Base-by-base conservation (phyloP, 2,888 invertebrate species). In the Sinopyrophorus schimmeli region DNA sequence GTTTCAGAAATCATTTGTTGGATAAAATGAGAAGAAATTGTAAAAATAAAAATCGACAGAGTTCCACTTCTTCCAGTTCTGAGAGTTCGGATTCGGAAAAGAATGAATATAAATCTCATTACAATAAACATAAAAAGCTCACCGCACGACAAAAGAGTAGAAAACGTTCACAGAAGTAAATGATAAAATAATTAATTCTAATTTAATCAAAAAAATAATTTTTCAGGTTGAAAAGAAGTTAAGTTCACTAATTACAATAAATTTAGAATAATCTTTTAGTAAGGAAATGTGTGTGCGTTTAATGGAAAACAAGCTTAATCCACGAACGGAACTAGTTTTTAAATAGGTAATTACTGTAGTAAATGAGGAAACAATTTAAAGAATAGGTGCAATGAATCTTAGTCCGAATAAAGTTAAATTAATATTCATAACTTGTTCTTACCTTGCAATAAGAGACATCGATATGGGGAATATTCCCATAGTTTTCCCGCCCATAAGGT, bases 1-100 rank as follows among this genome's bases (percentile, higher is more conserved):
- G 90, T 73, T 93, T 91, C 73, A 76, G 94, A 10, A 80, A 86
- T 62, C 91, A 91, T 70, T 80, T 94, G 37, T 80, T 93, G 56
- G 83, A 86, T 71, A 62, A 54, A 40, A 30, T 54, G 31, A 59
- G 49, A 17, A 54, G 51, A 2, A 21, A 2, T 2, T 2, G 9
- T 34, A 34, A 34, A 35, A 24, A 24, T 14, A 20, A 52, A 24
- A 49, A 47, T 11, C 30, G 18, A 11, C 26, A 14, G 5, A 23
- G 30, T 2, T 24, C 37, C 5, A 56, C 53, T 39, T 43, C 55
- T 15, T 32, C 35, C 7, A 60, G 51, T 43, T 54, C 53, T 1
- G 54, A 54, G 18, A 55, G 49, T 40, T 51, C 59, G 1, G 51
- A 55, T 21, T 51, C 49, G 20, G 58, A 60, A 15, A n/a, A 30